Evolutionary conservation across 2,888 invertebrate genomes (phyloP).

Genomic region (Calliopum simillimum): DNA sequence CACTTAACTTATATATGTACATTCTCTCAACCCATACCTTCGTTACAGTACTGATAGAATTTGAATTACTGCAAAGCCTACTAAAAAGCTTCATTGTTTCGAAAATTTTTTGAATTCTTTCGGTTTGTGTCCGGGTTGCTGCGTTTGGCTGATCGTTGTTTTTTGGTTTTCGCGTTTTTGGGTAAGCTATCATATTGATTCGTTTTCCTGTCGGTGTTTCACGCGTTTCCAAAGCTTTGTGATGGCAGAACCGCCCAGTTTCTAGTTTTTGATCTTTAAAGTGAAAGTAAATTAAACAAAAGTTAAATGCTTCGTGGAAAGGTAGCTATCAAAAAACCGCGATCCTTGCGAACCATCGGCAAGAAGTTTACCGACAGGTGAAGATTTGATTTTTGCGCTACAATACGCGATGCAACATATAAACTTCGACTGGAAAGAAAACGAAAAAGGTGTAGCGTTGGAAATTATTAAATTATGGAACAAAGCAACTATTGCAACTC

Average conservation of each 20-base stretch:
- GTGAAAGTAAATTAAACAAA: not conserved
- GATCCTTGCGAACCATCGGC: not conserved
- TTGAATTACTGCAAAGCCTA: no score
- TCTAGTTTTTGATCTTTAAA: not conserved
- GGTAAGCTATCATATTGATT: no score
- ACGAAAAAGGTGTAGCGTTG: not conserved
- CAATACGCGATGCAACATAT: slow-evolving; percentile 8
- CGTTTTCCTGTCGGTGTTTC: no score
- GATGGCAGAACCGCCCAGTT: not conserved
- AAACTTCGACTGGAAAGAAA: slow-evolving; percentile 3
- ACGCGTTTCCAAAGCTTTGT: no score
- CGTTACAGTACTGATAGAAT: no score
- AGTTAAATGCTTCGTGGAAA: slow-evolving; percentile 11
- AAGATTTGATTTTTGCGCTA: slow-evolving; percentile 9
- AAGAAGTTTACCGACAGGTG: slow-evolving; percentile 9
- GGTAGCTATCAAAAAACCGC: not conserved
- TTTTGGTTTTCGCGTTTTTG: no score
- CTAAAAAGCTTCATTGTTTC: no score
- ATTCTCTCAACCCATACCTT: no score
- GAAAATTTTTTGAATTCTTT: no score
- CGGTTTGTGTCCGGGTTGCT: no score
- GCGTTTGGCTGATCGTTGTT: no score
- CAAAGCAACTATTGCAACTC: not conserved
- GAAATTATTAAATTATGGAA: not conserved
- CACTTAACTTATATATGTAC: no score